Evolutionary conservation across 37 sponge, comb jelly and placozoan genomes (phyloP).

Genomic region (Haliclona indistincta): DNA sequence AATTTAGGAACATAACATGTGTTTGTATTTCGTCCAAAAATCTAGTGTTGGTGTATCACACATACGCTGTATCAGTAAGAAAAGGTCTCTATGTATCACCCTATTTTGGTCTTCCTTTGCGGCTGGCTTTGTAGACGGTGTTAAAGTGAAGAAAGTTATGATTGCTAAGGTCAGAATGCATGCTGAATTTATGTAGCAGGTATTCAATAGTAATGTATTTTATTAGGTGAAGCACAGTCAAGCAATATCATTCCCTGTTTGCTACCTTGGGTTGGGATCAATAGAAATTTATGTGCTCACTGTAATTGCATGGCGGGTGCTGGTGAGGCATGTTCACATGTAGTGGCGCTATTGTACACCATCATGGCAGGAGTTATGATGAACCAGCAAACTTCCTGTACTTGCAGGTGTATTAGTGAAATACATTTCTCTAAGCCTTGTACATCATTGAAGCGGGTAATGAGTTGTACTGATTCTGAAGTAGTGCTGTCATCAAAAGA

Average conservation of each 20-base stretch:
- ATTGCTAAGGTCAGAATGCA: conserved; percentile 3
- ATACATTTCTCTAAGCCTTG: no score
- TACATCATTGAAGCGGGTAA: no score
- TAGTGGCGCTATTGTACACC: not conserved
- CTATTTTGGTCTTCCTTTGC: conserved; percentile 20
- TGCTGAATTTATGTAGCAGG: not conserved
- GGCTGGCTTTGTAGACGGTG: conserved; percentile 14
- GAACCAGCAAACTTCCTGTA: conserved; percentile 16
- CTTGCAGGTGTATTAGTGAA: conserved; percentile 12
- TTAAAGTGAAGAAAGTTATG: conserved; percentile 1
- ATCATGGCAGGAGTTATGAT: not conserved
- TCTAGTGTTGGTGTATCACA: no score
- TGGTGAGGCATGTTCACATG: conserved; percentile 8
- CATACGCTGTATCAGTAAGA: no score
- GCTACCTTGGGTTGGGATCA: not conserved
- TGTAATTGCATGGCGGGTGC: conserved; percentile 22
- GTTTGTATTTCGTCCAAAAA: no score
- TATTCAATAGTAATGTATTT: not conserved
- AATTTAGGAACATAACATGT: no score
- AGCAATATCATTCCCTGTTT: not conserved
- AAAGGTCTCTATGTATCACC: no score
- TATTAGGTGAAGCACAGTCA: conserved; percentile 22
- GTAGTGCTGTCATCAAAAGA: no score
- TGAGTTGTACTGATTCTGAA: no score
- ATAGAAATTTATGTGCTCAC: conserved; percentile 8